Conservation (phyloP, 2,888 invertebrate genomes). For the Gerris lacustris region DNA sequence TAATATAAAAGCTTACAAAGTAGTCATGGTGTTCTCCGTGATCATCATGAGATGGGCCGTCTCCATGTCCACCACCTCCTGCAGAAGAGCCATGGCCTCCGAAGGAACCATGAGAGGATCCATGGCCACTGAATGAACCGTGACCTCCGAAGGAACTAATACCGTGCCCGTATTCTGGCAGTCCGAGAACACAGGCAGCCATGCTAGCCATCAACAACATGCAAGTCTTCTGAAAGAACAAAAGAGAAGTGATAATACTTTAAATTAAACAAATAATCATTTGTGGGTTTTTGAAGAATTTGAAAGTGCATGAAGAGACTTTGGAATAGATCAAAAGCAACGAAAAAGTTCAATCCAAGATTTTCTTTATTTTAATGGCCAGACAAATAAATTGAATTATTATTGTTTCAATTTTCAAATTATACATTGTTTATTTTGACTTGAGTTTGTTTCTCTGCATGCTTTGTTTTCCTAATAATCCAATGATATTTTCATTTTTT, state of each 20-base stretch:
- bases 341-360: too few relatives aligned
- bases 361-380: too few relatives aligned
- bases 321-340: too few relatives aligned
- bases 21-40: constrained; percentile 21
- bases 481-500: too few relatives aligned
- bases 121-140: constrained; percentile 7
- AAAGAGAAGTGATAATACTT: not conserved
- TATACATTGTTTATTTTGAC: too few relatives aligned
- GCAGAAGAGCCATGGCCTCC: constrained; percentile 14
- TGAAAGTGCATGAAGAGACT: too few relatives aligned
- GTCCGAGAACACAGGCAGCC: not conserved
- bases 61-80: constrained; percentile 16
- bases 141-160: constrained; percentile 8
- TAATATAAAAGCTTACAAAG: constrained; percentile 14
- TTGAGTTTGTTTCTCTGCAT: too few relatives aligned
- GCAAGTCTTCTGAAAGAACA: not conserved
- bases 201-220: not conserved
- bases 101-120: constrained; percentile 9
- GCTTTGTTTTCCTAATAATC: too few relatives aligned
- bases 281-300: too few relatives aligned
- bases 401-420: too few relatives aligned
- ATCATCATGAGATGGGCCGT: constrained; percentile 11
- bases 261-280: too few relatives aligned
- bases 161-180: not conserved
- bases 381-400: too few relatives aligned